Percentiles rank a stretch among this genome's conserved stretches.
Conservation (phyloP, 2,797 vertebrate genomes). For the Mallotus villosus region DNA sequence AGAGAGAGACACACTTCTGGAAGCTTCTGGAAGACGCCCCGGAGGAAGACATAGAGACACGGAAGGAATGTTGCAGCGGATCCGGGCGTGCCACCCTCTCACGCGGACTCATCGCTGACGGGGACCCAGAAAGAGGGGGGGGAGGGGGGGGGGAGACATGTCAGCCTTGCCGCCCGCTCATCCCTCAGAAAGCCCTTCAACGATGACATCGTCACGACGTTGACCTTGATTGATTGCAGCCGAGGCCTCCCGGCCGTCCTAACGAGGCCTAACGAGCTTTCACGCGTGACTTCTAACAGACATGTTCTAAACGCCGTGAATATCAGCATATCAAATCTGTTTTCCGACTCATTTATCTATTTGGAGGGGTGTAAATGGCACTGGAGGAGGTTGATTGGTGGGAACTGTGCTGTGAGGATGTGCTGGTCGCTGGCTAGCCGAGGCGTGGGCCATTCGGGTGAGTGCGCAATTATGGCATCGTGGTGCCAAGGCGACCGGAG, state of each 20-base stretch:
- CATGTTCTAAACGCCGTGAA: conserved; percentile 53
- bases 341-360: conserved; percentile 53
- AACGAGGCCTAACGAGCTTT: conserved; percentile 64
- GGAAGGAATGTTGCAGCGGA: too few relatives aligned
- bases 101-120: not conserved
- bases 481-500: conserved; percentile 7
- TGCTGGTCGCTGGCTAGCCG: conserved; percentile 36
- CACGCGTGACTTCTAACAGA: conserved; percentile 56
- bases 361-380: conserved; percentile 58
- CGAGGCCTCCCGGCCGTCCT: conserved; percentile 48
- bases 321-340: conserved; percentile 38
- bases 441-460: not conserved
- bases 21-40: too few relatives aligned
- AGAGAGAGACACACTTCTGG: too few relatives aligned
- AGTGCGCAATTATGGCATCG: not conserved
- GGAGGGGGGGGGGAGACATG: too few relatives aligned
- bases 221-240: conserved; percentile 73
- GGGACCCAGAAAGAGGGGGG: too few relatives aligned
- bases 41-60: too few relatives aligned
- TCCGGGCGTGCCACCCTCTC: too few relatives aligned
- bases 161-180: conserved; percentile 35
- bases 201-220: conserved; percentile 45
- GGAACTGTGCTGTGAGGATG: conserved; percentile 46
- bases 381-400: conserved; percentile 37
- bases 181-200: conserved; percentile 66